These are phyloP conservation scores for Catostylus mosaicus DNA, from an alignment of 30 jellyfish, hydroid and myxozoan genomes.

Conservation along the genomic window DNA sequence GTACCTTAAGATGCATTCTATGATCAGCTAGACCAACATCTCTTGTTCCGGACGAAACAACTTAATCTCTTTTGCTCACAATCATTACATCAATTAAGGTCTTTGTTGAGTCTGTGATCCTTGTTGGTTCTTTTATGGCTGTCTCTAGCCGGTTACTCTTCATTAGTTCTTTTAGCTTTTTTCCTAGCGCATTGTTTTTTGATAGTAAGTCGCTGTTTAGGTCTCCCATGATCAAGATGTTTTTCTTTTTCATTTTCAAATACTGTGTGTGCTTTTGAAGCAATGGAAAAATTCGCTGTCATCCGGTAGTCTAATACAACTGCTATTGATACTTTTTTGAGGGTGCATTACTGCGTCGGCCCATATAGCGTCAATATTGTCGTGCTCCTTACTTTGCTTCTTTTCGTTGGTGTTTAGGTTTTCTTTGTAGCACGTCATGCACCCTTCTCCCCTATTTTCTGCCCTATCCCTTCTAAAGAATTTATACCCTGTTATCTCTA, in stretches of 20 bases:
- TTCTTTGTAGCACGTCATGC: conserved; percentile 42
- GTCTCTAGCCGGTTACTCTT: conserved; percentile 21
- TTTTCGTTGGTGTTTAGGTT: conserved; percentile 19
- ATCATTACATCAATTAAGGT: conserved; percentile 42
- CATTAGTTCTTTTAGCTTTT: conserved; percentile 5
- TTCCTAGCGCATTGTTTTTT: conserved; percentile 11
- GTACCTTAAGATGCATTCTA: conserved; percentile 27
- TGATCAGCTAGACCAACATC: conserved; percentile 26
- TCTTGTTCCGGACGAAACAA: conserved; percentile 14
- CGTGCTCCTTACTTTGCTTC: conserved; percentile 29
- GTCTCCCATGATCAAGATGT: conserved; percentile 26
- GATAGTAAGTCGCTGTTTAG: conserved; percentile 12
- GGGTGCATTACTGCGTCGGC: conserved; percentile 42
- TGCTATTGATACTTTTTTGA: conserved; percentile 42
- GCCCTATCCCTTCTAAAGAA: conserved; percentile 23
- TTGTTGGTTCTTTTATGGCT: conserved; percentile 22
- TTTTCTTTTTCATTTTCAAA: conserved; percentile 20
- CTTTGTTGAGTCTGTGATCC: conserved; percentile 29
- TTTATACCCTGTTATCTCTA: conserved; percentile 26
- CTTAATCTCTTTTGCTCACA: conserved; percentile 34
- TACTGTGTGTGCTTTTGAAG: conserved; percentile 17
- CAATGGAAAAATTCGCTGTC: conserved; percentile 22
- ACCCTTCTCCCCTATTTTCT: conserved; percentile 37
- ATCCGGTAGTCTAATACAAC: conserved; percentile 49
- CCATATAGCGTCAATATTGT: conserved; percentile 46